Conservation (phyloP, 1,140 invertebrate species). For the Drosophila repleta region DNA sequence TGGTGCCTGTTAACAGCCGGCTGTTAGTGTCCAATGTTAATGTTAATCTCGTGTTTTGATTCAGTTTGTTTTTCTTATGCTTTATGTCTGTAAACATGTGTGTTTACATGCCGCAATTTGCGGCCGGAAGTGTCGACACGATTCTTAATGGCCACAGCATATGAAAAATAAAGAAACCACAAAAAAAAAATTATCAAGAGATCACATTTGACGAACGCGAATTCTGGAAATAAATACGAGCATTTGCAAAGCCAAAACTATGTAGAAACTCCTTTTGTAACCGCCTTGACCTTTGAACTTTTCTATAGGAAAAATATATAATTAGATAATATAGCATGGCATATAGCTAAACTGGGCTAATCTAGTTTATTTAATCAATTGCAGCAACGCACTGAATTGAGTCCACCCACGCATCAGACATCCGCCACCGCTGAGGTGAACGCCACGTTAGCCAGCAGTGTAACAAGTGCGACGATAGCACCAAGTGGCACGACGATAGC, state of each 20-base stretch:
- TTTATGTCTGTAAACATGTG: conserved; percentile 69
- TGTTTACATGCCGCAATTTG: conserved; percentile 72
- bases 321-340: background rate
- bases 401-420: conserved; percentile 78
- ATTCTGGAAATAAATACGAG: background rate
- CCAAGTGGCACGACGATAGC: conserved; percentile 47
- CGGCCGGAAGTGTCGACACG: conserved; percentile 60
- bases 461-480: conserved; percentile 59
- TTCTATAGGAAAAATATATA: background rate
- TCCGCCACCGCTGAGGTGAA: conserved; percentile 74
- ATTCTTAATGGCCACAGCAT: conserved; percentile 71
- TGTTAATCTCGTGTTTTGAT: conserved; percentile 38
- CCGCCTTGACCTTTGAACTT: too few relatives aligned
- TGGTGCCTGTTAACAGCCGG: conserved; percentile 34
- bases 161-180: conserved; percentile 37
- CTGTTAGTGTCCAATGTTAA: conserved; percentile 36
- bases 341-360: background rate
- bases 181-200: conserved; percentile 12
- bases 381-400: conserved; percentile 81
- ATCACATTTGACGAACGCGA: conserved; percentile 9
- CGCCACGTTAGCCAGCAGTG: conserved; percentile 50
- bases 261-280: background rate
- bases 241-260: background rate
- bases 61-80: conserved; percentile 39
- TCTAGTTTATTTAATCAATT: conserved; percentile 23